Conservation (phyloP, 2,797 vertebrate species). For the Siniperca obscura region DNA sequence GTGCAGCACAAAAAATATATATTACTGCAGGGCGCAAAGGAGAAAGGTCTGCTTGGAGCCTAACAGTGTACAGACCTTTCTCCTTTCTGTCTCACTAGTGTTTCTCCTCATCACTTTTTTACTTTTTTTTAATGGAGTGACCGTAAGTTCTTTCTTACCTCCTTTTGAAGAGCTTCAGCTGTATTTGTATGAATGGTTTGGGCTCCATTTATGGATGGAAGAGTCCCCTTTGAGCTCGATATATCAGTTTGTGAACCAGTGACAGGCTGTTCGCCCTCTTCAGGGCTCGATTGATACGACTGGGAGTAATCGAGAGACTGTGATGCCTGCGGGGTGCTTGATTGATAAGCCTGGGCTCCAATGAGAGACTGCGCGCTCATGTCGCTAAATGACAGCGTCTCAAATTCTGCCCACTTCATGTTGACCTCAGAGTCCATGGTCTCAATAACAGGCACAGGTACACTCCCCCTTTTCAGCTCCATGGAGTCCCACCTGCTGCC, state of each 20-base stretch:
- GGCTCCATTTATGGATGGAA: conserved; percentile 59
- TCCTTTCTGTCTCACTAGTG: not conserved
- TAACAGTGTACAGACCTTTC: too few relatives aligned
- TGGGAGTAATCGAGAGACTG: conserved; percentile 36
- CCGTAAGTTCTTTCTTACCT: conserved; percentile 82
- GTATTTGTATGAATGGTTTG: conserved; percentile 68
- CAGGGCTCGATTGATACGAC: conserved; percentile 37
- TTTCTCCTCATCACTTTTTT: not conserved
- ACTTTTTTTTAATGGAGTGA: not conserved
- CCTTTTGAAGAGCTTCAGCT: conserved; percentile 86
- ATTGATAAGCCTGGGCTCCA: conserved; percentile 71
- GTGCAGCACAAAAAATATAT: too few relatives aligned
- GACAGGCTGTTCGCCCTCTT: conserved; percentile 39
- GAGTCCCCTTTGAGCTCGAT: conserved; percentile 24
- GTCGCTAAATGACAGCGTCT: conserved; percentile 89
- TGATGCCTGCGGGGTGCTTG: conserved; percentile 60
- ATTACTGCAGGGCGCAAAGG: too few relatives aligned
- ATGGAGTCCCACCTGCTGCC: conserved; percentile 85
- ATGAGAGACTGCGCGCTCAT: conserved; percentile 84
- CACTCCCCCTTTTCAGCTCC: conserved; percentile 82
- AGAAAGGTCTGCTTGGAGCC: too few relatives aligned
- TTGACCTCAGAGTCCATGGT: conserved; percentile 89
- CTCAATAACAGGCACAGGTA: conserved; percentile 74
- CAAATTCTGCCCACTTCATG: conserved; percentile 94
- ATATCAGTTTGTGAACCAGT: conserved; percentile 31